These are phyloP conservation scores for Lytechinus pictus DNA, from an alignment of 35 echinoderm and acorn worm genomes.

Conservation along the genomic window DNA sequence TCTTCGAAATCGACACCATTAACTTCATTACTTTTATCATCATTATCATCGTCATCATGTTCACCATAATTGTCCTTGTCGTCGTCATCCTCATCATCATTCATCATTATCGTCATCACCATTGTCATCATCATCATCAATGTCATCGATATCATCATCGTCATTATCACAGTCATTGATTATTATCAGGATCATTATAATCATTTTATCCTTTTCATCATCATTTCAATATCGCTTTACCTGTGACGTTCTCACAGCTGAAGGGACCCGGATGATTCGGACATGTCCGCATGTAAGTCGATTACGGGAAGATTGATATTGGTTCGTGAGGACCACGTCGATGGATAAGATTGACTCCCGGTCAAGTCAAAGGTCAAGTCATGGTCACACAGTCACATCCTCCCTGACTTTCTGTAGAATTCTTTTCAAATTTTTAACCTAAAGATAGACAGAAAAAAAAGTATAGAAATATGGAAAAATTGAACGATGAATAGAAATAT, in stretches of 20 bases:
- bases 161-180: too few relatives aligned
- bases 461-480: too few relatives aligned
- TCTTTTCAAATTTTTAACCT: too few relatives aligned
- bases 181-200: background rate
- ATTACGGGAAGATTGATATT: background rate
- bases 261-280: background rate
- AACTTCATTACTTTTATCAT: background rate
- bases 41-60: background rate
- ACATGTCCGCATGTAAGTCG: background rate
- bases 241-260: background rate
- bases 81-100: background rate
- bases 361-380: constrained; percentile 31
- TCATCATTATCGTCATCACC: background rate
- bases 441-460: too few relatives aligned
- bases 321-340: constrained; percentile 12
- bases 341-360: constrained; percentile 3
- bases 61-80: background rate
- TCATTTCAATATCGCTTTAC: background rate
- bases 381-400: background rate
- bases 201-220: background rate
- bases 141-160: background rate
- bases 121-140: background rate
- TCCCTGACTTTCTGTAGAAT: too few relatives aligned
- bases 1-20: background rate
- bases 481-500: too few relatives aligned